phyloP scores from a whole-genome alignment of 1,140 invertebrate species.

The Drosophila obscura region DNA sequence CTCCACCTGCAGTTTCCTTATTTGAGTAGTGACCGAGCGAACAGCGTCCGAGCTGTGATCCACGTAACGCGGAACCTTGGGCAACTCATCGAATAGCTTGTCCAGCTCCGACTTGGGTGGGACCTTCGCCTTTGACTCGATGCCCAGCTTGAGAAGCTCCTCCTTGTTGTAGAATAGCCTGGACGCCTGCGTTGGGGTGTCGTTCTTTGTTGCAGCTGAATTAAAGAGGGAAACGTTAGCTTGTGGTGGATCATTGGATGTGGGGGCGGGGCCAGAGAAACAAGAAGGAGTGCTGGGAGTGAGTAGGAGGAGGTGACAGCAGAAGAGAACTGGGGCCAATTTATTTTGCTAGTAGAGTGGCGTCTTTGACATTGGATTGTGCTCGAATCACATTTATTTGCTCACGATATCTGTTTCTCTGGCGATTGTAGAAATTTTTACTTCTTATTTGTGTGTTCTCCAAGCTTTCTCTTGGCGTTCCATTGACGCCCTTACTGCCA shows the following conservation, averaged over 20 bases:
- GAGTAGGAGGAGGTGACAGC: background rate
- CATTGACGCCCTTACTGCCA: conserved; percentile 1
- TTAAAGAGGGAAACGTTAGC: background rate
- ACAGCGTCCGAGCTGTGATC: conserved; percentile 31
- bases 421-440: conserved; percentile 43
- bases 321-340: background rate
- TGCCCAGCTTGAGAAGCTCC: conserved; percentile 39
- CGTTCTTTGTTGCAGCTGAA: conserved; percentile 30
- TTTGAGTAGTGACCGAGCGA: conserved; percentile 25
- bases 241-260: background rate
- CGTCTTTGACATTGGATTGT: background rate
- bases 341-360: conserved; percentile 19
- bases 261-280: conserved; percentile 13
- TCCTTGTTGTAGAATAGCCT: conserved; percentile 53
- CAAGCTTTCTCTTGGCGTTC: conserved; percentile 12
- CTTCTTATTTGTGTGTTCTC: conserved; percentile 60
- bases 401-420: conserved; percentile 54
- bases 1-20: conserved; percentile 34
- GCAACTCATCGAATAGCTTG: conserved; percentile 58
- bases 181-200: conserved; percentile 5
- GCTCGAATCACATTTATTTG: background rate
- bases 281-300: conserved; percentile 23
- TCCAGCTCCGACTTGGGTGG: conserved; percentile 46
- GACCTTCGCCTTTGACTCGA: background rate
- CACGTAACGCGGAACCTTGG: conserved; percentile 49